A percentile compares a stretch with the other conserved stretches of the same genome.
These are phyloP conservation scores for Hyla sarda DNA, from an alignment of 2,113 vertebrate genomes.

Conservation along the genomic window DNA sequence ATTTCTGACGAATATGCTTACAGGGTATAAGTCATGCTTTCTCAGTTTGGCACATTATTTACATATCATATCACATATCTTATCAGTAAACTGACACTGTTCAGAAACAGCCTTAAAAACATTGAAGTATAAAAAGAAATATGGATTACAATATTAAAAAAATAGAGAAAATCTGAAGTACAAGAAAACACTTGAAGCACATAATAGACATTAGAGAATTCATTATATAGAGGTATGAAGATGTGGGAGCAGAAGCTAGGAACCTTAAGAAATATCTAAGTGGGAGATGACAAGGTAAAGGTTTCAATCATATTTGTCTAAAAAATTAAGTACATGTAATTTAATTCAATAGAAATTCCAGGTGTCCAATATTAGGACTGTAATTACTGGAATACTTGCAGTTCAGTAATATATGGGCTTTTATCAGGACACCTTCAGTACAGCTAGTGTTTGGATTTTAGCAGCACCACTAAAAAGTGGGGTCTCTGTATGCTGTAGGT, in stretches of 20 bases:
- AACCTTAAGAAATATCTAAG: neutral
- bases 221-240: neutral
- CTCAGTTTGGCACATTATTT: constrained; percentile 4
- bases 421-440: too few relatives aligned
- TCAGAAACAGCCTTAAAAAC: neutral
- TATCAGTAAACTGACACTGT: neutral
- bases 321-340: neutral
- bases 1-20: too few relatives aligned
- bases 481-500: too few relatives aligned
- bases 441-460: neutral
- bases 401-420: too few relatives aligned
- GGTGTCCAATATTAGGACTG: neutral
- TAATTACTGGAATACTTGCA: neutral
- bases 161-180: constrained; percentile 40
- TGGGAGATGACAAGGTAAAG: neutral
- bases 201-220: neutral
- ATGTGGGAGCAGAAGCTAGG: neutral
- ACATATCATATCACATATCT: neutral
- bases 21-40: neutral
- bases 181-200: constrained; percentile 12
- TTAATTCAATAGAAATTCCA: neutral
- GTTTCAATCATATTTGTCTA: neutral
- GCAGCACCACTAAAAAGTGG: neutral
- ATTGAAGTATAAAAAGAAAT: constrained; percentile 18
- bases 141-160: constrained; percentile 41